phyloP scores from a whole-genome alignment of 53 echinoderm and acorn worm genomes.

The Zoroaster sp. region DNA sequence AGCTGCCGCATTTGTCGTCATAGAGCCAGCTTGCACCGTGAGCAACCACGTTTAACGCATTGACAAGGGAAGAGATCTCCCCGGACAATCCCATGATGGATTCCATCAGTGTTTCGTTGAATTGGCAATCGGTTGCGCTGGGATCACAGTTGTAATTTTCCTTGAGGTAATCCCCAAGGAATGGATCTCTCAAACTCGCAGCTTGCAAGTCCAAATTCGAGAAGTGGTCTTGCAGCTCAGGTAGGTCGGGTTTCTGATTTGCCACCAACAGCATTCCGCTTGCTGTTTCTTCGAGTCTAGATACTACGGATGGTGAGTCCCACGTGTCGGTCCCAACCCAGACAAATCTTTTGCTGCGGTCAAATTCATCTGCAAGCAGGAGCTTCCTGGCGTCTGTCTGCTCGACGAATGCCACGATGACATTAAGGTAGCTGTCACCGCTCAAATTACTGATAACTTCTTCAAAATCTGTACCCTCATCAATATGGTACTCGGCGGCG shows the following conservation, averaged over 20 bases:
- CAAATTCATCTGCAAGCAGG: slow-evolving; percentile 45
- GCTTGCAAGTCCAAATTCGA: slow-evolving; percentile 15
- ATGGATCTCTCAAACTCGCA: slow-evolving; percentile 11
- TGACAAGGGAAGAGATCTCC: slow-evolving; percentile 16
- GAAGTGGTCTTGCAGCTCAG: slow-evolving; percentile 55
- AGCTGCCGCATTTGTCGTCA: slow-evolving; percentile 9
- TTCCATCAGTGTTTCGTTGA: neutral
- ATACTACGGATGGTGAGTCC: slow-evolving; percentile 49
- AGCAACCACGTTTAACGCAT: slow-evolving; percentile 37
- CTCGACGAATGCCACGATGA: slow-evolving; percentile 72
- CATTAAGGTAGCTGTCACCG: slow-evolving; percentile 39
- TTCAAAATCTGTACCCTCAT: slow-evolving; percentile 32
- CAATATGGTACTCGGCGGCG: slow-evolving; percentile 26
- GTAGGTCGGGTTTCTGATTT: slow-evolving; percentile 30
- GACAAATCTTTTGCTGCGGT: slow-evolving; percentile 38
- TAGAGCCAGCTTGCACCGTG: slow-evolving; percentile 29
- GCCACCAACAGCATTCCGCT: slow-evolving; percentile 60
- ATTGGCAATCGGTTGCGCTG: neutral
- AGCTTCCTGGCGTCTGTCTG: slow-evolving; percentile 60
- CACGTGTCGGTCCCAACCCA: slow-evolving; percentile 75
- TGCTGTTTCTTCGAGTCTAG: slow-evolving; percentile 52
- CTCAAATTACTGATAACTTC: slow-evolving; percentile 40
- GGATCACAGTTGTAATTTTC: neutral
- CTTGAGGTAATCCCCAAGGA: slow-evolving; percentile 7
- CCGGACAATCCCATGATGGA: neutral